Evolutionary conservation across 2,797 vertebrate genomes (phyloP), one percentile per base, ranked within the genome.

Genomic region (Acestrorhynchus altus): DNA sequence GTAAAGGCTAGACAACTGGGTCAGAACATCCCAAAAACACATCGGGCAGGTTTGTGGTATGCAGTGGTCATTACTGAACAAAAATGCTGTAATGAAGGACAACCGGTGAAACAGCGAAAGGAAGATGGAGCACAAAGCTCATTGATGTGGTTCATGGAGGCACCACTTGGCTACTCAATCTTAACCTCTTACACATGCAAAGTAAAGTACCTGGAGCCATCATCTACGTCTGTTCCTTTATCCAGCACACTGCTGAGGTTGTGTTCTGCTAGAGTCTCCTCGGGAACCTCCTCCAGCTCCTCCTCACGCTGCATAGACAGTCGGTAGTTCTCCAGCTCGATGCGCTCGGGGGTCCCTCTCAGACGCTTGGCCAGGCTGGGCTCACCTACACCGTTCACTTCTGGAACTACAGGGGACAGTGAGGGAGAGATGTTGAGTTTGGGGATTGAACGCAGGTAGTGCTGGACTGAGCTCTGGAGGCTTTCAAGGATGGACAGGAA

Each of bases 311-410:
- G 94, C 91, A 97, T 87, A 0, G 96, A 97, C 69, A 96, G 92
- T 0, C 96, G 94, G 88, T 97, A 99, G 87, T 99, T 99, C 92
- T 99, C 98, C 91, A 99, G 89, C 92, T 98, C 98, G 0, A 99
- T 99, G 46, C 98, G 94, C 74, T 99, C 98, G 0, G 98, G 98
- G 0, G 98, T 99, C 61, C 96, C 96, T 28, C 94, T 93, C 51
- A 97, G 90, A 6, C 97, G 89, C 83, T 99, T 99, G 0, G 96
- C 93, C 0, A 97, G 76, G 78, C 94, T 95, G 81, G 96, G 95
- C 86, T 98, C 98, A 82, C 95, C 94, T 77, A 98, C 83, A 39
- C 97, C 96, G 0, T 98, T 98, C 82, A 96, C 88, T 20, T 92
- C 95, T 0, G 93, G 80, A 61, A 79, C 96, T 98, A 86, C 7